Base-by-base conservation (phyloP, 2,888 invertebrate genomes). In the Andrena trimmerana region DNA sequence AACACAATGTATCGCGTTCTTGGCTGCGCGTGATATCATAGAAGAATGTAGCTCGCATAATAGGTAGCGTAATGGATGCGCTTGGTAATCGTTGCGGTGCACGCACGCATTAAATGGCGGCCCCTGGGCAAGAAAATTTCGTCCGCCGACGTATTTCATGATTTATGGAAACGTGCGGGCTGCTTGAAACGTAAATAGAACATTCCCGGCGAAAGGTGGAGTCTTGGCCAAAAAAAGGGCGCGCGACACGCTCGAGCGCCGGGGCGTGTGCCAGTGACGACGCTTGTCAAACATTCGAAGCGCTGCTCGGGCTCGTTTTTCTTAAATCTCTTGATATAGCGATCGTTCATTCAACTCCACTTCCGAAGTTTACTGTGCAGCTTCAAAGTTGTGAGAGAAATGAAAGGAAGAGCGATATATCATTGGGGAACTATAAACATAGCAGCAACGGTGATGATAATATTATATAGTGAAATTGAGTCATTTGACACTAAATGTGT, bases 101-200 rank as follows among this genome's bases (percentile, higher is more conserved):
- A 69, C 54, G 60, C 52, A 59, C 69, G 57, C 63, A 68, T 81
- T 65, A 65, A 71, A 71, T 62, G 62, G 27, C 68, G 20, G 31
- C 24, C 59, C 50, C 52, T 50, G 42, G 24, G 50, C 81, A 31
- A 57, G 66, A 75, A 81, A 81, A 80, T 81, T 57, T 52, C 57
- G 57, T 71, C 24, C 57, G 63, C 27, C 50, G 76, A 67, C 70
- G 62, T 60, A 75, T 83, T 60, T 50, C 77, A 52, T 70, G 82
- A 77, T 82, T 82, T 82, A 82, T 82, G 72, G 77, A 82, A 83
- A 72, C 62, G 68, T 33, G 68, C 50, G 29, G 7, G 16, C 29
- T 13, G 31, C 59, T 24, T 68, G 62, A 52, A 68, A 69, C 72
- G 52, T 59, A 83, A 83, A 82, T 82, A 83, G 83, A 68, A 76